A percentile compares a stretch with the other conserved stretches of the same genome.
Conservation (phyloP, 2,113 vertebrate genomes). For the Otocyon megalotis region DNA sequence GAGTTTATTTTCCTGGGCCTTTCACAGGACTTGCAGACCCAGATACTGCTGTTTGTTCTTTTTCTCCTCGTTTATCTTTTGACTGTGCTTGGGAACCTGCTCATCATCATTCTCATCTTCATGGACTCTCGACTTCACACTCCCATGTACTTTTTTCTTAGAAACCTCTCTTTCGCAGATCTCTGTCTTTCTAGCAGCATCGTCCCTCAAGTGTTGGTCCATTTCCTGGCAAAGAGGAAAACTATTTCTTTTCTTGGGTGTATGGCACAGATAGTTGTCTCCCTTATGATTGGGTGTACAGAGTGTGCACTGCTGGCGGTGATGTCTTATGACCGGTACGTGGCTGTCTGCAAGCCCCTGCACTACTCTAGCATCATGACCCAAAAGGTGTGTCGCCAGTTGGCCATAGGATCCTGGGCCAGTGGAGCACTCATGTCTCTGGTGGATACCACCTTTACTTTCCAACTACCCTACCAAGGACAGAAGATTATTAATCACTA, state of each 20-base stretch:
- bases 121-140: conserved; percentile 61
- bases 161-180: conserved; percentile 74
- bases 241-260: conserved; percentile 76
- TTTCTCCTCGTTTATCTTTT: conserved; percentile 73
- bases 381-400: background rate
- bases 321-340: conserved; percentile 79
- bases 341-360: conserved; percentile 77
- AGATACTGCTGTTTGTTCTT: conserved; percentile 65
- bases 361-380: conserved; percentile 73
- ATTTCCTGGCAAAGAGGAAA: conserved; percentile 75
- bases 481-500: conserved; percentile 78
- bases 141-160: conserved; percentile 83
- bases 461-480: conserved; percentile 77
- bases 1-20: conserved; percentile 79
- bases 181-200: conserved; percentile 74
- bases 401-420: conserved; percentile 64
- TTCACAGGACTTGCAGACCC: conserved; percentile 45
- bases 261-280: conserved; percentile 73
- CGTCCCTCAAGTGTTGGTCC: conserved; percentile 75
- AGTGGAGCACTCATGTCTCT: conserved; percentile 73
- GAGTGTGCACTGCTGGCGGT: conserved; percentile 73
- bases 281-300: conserved; percentile 37
- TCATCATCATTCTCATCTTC: conserved; percentile 75
- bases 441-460: conserved; percentile 69
- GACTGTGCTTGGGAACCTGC: conserved; percentile 75